These are phyloP conservation scores for Plagodis pulveraria DNA, from an alignment of 2,888 invertebrate species.

Conservation along the genomic window DNA sequence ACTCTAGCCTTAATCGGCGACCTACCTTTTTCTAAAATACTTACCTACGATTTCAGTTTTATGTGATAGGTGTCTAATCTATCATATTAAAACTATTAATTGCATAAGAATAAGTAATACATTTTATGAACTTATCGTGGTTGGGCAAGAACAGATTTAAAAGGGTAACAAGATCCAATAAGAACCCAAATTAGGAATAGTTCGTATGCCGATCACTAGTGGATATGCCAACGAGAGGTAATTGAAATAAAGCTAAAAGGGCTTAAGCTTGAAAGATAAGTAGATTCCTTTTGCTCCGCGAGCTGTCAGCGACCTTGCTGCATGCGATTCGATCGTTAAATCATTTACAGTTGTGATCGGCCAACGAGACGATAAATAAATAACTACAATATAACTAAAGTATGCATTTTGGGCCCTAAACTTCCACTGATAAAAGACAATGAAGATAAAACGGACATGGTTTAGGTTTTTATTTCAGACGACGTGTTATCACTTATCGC, in stretches of 20 bases:
- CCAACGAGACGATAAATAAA: conserved; percentile 21
- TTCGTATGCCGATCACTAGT: conserved; percentile 3
- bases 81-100: too few species aligned
- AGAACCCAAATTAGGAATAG: too few species aligned
- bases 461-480: conserved; percentile 6
- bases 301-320: conserved; percentile 52
- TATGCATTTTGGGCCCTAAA: conserved; percentile 17
- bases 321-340: conserved; percentile 61
- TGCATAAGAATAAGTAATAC: too few species aligned
- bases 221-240: conserved; percentile 43
- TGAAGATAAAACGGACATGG: conserved; percentile 4
- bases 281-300: conserved; percentile 45
- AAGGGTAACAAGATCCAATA: too few species aligned
- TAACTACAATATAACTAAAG: conserved; percentile 5
- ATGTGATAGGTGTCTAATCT: too few species aligned
- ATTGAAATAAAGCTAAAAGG: conserved; percentile 48
- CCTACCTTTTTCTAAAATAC: too few species aligned
- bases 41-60: too few species aligned
- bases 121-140: too few species aligned
- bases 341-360: conserved; percentile 45
- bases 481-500: too few species aligned
- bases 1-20: too few species aligned
- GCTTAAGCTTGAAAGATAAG: conserved; percentile 21
- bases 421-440: background rate
- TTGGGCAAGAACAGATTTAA: too few species aligned